Base-by-base conservation (phyloP, 2,113 vertebrate genomes). In the Gallinago jamesoni region DNA sequence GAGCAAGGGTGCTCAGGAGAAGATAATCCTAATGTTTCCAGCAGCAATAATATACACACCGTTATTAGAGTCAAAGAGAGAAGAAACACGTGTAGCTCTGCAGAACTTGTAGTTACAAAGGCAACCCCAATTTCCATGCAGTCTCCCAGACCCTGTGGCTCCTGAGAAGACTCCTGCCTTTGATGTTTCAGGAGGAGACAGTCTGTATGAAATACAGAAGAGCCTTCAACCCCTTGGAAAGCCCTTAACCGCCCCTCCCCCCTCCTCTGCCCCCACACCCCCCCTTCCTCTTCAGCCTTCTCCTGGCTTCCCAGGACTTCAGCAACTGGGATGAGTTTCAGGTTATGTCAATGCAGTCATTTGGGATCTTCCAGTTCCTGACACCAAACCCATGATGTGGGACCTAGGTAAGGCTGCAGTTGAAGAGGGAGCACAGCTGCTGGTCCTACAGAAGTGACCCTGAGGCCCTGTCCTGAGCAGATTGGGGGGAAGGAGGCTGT, bases 291-390 rank as follows among this genome's bases (percentile, higher is more conserved):
- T 48, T 48, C 21, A 23, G 33, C 12, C 35, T 70, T 63, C 76
- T 24, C 10, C 17, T 45, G 15, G 16, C 19, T 92, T 77, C 77
- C 37, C 43, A 27, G 1, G n/a, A 16, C 11, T 45, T 59, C 28
- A n/a, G n/a, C 19, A 62, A 41, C 5, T 10, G 16, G 27, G 7
- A 25, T 35, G 63, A 35, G 47, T 62, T 85, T 62, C 1, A 3
- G 9, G 8, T 39, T 66, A 43, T 17, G 30, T 22, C 52, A 39
- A 2, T 0, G 7, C 50, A 70, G 60, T 28, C 0, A 0, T 52
- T 64, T 9, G 3, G 30, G 20, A 67, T 67, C 33, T 88, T 57
- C 50, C 37, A 13, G 14, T 23, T 92, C 23, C 41, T 70, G 33
- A 66, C 17, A 66, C 14, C 25, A 48, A 84, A 85, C 1, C 7